Conservation (phyloP, 2,888 invertebrate species). For the Hoplodrina ambigua region DNA sequence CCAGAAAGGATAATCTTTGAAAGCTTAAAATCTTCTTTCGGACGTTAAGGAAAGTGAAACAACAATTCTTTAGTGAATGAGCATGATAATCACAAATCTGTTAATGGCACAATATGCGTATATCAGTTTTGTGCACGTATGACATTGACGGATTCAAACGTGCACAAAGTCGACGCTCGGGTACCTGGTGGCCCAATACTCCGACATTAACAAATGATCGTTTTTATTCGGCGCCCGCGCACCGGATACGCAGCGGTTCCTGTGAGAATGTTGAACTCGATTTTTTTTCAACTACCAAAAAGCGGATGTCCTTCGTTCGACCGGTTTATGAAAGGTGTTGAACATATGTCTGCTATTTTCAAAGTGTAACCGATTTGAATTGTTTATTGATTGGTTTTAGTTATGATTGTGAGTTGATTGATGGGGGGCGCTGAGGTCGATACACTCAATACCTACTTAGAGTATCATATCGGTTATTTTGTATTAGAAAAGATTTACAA, state of each 20-base stretch:
- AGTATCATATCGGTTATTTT: neutral
- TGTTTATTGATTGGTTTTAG: conserved; percentile 60
- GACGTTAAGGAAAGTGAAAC: neutral
- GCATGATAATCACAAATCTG: conserved; percentile 11
- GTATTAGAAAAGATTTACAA: too few relatives aligned
- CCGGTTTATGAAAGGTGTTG: conserved; percentile 90
- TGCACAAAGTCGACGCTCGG: conserved; percentile 67
- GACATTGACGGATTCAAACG: conserved; percentile 72
- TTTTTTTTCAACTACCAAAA: conserved; percentile 86
- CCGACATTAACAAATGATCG: conserved; percentile 87
- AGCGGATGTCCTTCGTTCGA: conserved; percentile 90
- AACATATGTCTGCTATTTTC: conserved; percentile 87
- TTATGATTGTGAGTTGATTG: conserved; percentile 56
- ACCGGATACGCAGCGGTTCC: conserved; percentile 89
- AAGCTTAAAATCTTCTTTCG: neutral
- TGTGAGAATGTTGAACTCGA: conserved; percentile 89
- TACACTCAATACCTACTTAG: conserved; percentile 28
- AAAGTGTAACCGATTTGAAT: conserved; percentile 74
- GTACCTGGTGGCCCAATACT: conserved; percentile 79
- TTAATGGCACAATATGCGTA: conserved; percentile 11
- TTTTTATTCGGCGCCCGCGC: conserved; percentile 87
- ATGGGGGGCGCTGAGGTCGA: conserved; percentile 53
- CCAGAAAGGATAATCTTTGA: neutral
- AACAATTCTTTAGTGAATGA: neutral
- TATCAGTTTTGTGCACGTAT: conserved; percentile 45